Percentiles rank a stretch among this genome's conserved stretches.
Evolutionary conservation across 2,113 vertebrate species (phyloP).

Genomic region (Oncorhynchus nerka): DNA sequence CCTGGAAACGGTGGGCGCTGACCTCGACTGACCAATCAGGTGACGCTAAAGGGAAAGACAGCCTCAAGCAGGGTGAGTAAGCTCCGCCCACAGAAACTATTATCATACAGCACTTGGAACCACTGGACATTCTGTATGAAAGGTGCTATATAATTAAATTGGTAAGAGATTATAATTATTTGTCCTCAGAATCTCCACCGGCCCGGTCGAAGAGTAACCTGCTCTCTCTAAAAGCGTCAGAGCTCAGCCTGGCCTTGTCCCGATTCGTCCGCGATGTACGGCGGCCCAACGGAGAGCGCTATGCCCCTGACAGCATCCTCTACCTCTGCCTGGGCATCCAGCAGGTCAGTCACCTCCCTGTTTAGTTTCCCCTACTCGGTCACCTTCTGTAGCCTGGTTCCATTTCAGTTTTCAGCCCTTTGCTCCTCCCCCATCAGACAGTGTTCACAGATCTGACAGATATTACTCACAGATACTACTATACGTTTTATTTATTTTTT

Average conservation of each 20-base stretch:
- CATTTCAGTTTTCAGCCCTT: background rate
- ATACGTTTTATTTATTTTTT: background rate
- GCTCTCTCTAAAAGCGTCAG: constrained; percentile 79
- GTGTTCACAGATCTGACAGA: background rate
- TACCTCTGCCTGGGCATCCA: constrained; percentile 98
- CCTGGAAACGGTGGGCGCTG: constrained; percentile 93
- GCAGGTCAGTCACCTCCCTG: constrained; percentile 79
- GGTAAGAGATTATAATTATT: background rate
- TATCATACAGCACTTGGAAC: no score
- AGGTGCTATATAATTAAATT: background rate
- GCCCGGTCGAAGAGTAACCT: constrained; percentile 85
- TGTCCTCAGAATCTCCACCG: constrained; percentile 68
- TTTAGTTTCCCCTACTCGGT: background rate
- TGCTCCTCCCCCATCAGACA: background rate
- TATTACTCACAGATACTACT: background rate
- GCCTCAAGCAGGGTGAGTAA: constrained; percentile 77
- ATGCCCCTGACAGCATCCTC: constrained; percentile 94
- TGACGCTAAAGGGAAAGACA: constrained; percentile 74
- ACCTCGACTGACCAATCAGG: constrained; percentile 68
- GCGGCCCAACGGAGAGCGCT: constrained; percentile 87
- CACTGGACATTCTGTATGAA: background rate
- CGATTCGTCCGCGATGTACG: constrained; percentile 90
- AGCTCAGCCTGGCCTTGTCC: constrained; percentile 83
- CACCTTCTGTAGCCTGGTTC: background rate
- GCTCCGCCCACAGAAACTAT: background rate